Conservation (phyloP, 2,113 vertebrate genomes). For the Drymodes brunneopygia region DNA sequence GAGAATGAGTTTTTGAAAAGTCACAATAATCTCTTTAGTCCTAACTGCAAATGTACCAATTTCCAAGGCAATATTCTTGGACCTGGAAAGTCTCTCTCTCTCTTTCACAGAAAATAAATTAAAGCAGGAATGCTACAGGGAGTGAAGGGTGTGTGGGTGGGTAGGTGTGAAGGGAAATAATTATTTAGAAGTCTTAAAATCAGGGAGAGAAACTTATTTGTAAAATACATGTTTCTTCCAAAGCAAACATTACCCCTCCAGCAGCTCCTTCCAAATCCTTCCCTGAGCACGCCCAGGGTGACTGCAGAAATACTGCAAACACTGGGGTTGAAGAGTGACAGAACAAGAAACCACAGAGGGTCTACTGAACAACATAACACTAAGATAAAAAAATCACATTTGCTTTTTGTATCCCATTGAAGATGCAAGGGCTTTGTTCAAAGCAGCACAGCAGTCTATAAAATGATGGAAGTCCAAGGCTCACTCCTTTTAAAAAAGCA, state of each 20-base stretch:
- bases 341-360: not conserved
- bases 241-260: not conserved
- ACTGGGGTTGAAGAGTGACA: not conserved
- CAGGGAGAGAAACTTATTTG: not conserved
- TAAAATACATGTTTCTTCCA: not conserved
- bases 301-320: not conserved
- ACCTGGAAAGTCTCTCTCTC: not conserved
- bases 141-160: not conserved
- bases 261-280: not conserved
- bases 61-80: constrained; percentile 34
- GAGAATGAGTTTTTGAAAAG: not conserved
- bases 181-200: not conserved
- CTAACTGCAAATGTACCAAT: constrained; percentile 25
- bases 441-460: not conserved
- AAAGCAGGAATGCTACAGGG: not conserved
- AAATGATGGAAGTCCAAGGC: not conserved
- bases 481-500: not conserved
- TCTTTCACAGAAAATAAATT: constrained; percentile 23
- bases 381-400: not conserved
- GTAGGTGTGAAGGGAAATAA: constrained; percentile 1
- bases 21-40: constrained; percentile 19
- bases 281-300: not conserved
- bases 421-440: not conserved
- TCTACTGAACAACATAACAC: not conserved
- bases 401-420: not conserved